phyloP scores from a whole-genome alignment of 1,140 invertebrate species.

The Zaprionus africanus region DNA sequence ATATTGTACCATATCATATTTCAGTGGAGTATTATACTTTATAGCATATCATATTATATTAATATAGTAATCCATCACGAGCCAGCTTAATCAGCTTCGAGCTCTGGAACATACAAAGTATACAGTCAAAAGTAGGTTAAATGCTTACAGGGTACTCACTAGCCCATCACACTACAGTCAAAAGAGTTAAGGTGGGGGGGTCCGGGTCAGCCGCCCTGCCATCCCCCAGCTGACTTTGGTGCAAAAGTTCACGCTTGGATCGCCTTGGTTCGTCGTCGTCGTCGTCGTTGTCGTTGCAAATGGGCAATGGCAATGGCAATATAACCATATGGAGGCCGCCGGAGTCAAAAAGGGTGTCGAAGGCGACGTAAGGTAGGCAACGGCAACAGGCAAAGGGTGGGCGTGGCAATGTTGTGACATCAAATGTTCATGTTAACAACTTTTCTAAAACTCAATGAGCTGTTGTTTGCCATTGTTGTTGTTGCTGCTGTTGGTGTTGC shows the following conservation, averaged over 20 bases:
- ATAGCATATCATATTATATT: too few relatives aligned
- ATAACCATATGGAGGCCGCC: slow-evolving; percentile 41
- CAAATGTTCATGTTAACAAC: slow-evolving; percentile 83
- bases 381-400: background rate
- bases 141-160: background rate
- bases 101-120: background rate
- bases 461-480: slow-evolving; percentile 74
- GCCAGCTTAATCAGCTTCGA: too few relatives aligned
- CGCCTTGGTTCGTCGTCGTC: slow-evolving; percentile 34
- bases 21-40: too few relatives aligned
- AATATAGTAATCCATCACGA: too few relatives aligned
- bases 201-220: slow-evolving; percentile 36
- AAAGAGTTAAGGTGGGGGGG: background rate
- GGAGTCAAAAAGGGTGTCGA: slow-evolving; percentile 14
- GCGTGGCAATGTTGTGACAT: slow-evolving; percentile 74
- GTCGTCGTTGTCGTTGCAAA: slow-evolving; percentile 36
- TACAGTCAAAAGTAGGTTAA: background rate
- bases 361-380: background rate
- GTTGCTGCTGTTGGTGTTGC: slow-evolving; percentile 32
- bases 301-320: slow-evolving; percentile 48
- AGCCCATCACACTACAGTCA: background rate
- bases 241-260: slow-evolving; percentile 66
- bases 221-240: slow-evolving; percentile 29
- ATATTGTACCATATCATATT: too few relatives aligned
- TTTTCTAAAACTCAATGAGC: slow-evolving; percentile 82